Evolutionary conservation across 2,888 invertebrate genomes (phyloP).

Genomic region (Polyommatus iphigenia): DNA sequence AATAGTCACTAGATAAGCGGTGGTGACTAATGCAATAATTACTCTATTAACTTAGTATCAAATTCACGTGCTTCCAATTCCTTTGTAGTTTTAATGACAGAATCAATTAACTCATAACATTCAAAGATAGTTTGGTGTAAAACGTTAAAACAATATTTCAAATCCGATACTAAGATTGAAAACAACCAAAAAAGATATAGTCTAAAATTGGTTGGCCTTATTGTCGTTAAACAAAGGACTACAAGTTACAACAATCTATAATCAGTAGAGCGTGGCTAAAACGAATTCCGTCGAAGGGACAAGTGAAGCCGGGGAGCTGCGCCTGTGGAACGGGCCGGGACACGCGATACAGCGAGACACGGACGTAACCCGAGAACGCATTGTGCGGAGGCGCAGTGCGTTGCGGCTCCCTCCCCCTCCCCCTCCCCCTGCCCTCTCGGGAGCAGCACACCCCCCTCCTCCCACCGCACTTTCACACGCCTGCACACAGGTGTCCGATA

Average conservation of each 20-base stretch:
- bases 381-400: slow-evolving; percentile 75
- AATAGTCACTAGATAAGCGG: background rate
- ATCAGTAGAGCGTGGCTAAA: slow-evolving; percentile 61
- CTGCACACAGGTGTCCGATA: slow-evolving; percentile 76
- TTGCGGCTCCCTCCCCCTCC: slow-evolving; percentile 55
- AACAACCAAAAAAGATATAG: background rate
- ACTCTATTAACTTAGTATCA: slow-evolving; percentile 10
- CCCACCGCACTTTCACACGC: slow-evolving; percentile 70
- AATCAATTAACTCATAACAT: background rate
- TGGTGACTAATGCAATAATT: background rate
- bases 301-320: slow-evolving; percentile 52
- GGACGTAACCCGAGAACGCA: slow-evolving; percentile 74
- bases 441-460: slow-evolving; percentile 39
- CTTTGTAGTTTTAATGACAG: background rate
- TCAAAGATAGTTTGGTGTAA: background rate
- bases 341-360: slow-evolving; percentile 70
- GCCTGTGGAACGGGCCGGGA: slow-evolving; percentile 47
- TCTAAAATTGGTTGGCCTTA: background rate
- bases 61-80: slow-evolving; percentile 16
- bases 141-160: background rate
- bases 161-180: background rate
- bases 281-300: slow-evolving; percentile 71
- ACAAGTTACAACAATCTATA: slow-evolving; percentile 50
- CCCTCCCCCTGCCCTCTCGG: slow-evolving; percentile 40
- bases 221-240: slow-evolving; percentile 37